Conservation (phyloP, 2,888 invertebrate genomes). For the Perizoma flavofasciatum region DNA sequence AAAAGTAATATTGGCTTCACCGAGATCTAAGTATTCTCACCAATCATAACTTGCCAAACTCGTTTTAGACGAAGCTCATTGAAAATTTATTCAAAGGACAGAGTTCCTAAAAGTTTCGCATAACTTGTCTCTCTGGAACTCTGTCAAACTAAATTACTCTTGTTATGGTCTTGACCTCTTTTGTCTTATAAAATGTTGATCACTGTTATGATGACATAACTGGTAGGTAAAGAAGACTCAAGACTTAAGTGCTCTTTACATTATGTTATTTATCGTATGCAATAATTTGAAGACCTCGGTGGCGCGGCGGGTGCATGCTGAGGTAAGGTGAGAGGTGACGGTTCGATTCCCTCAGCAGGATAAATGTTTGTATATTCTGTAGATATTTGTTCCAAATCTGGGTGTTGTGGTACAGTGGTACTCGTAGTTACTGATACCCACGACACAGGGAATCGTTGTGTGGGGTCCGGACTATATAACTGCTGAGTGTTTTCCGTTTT, state of each 20-base stretch:
- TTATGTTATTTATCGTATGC: not conserved
- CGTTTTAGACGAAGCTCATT: slow-evolving; percentile 68
- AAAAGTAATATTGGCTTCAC: slow-evolving; percentile 5
- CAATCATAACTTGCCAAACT: slow-evolving; percentile 73
- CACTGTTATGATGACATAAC: slow-evolving; percentile 17
- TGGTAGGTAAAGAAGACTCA: not conserved
- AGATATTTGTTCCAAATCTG: too few relatives aligned
- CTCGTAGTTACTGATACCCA: too few relatives aligned
- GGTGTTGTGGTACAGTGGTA: too few relatives aligned
- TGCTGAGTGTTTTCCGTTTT: too few relatives aligned
- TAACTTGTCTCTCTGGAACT: slow-evolving; percentile 70
- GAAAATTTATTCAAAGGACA: slow-evolving; percentile 76
- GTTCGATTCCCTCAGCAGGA: too few relatives aligned
- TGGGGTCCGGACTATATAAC: too few relatives aligned
- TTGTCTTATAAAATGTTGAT: slow-evolving; percentile 34
- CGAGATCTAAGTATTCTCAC: slow-evolving; percentile 57
- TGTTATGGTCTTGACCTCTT: slow-evolving; percentile 52
- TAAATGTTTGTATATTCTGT: too few relatives aligned
- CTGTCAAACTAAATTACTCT: slow-evolving; percentile 69
- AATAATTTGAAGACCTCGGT: not conserved
- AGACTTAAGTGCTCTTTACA: slow-evolving; percentile 2
- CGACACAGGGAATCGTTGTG: too few relatives aligned
- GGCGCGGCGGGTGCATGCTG: too few relatives aligned
- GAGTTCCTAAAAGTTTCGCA: slow-evolving; percentile 62
- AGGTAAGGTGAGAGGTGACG: too few relatives aligned